Conservation (phyloP, 1,140 invertebrate genomes). For the Augochlora pura region DNA sequence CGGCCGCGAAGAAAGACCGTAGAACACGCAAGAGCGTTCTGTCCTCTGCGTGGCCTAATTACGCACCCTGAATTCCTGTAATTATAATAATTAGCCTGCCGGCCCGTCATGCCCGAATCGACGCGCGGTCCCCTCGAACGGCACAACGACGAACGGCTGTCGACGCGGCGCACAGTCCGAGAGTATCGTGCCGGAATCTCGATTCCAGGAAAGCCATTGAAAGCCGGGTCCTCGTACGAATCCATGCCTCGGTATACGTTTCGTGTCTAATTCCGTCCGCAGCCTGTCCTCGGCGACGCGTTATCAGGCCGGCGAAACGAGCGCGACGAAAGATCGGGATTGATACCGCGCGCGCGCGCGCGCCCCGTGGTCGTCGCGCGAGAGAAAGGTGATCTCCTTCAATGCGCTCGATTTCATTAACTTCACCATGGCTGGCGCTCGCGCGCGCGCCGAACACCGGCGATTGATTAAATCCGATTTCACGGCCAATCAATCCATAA, state of each 20-base stretch:
- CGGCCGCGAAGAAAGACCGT: constrained; percentile 27
- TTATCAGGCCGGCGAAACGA: constrained; percentile 32
- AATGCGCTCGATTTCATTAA: constrained; percentile 52
- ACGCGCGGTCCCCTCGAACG: constrained; percentile 37
- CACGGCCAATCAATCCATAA: constrained; percentile 59
- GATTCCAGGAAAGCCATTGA: not conserved
- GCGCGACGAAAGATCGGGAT: constrained; percentile 36
- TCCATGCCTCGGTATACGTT: too few species aligned
- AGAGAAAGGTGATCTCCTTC: constrained; percentile 24
- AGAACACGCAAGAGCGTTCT: constrained; percentile 48
- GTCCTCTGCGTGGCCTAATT: constrained; percentile 67
- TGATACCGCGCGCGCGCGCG: constrained; percentile 19
- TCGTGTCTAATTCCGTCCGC: too few species aligned
- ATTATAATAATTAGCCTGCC: constrained; percentile 76
- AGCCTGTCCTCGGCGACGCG: too few species aligned
- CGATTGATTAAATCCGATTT: constrained; percentile 59
- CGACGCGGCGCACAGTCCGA: too few species aligned
- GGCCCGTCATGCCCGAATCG: constrained; percentile 65
- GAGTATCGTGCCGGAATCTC: constrained; percentile 6
- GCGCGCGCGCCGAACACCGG: constrained; percentile 38
- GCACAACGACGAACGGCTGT: constrained; percentile 22
- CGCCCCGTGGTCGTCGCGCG: constrained; percentile 17
- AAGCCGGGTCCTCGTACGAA: not conserved
- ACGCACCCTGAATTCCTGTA: constrained; percentile 71
- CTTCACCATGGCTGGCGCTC: constrained; percentile 33